phyloP scores from a whole-genome alignment of 2,888 invertebrate genomes.

The Rugalucina vietnamica region DNA sequence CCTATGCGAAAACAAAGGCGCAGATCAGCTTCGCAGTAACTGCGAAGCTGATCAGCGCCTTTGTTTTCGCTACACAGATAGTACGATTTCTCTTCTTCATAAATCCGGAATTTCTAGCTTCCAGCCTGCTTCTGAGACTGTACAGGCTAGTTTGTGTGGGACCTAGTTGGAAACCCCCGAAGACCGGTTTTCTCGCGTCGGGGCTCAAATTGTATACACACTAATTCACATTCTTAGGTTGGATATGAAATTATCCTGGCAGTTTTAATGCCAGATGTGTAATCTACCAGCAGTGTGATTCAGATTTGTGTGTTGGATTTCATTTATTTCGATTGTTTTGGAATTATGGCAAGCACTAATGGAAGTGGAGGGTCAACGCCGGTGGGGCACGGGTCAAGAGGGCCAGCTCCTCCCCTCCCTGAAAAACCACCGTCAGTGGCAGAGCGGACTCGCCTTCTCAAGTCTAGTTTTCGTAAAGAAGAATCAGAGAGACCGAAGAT shows the following conservation, averaged over 20 bases:
- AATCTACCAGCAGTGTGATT: not conserved
- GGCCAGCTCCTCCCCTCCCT: constrained; percentile 77
- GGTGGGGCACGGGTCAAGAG: constrained; percentile 34
- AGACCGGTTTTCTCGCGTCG: no score
- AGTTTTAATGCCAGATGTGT: constrained; percentile 11
- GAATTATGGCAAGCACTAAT: not conserved
- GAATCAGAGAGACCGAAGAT: constrained; percentile 71
- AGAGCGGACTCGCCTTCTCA: constrained; percentile 74
- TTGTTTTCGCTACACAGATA: no score
- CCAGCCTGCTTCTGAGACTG: no score
- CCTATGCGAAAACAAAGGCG: no score
- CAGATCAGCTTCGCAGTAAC: no score
- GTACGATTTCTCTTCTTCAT: no score
- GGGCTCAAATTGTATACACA: no score
- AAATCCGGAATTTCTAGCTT: no score
- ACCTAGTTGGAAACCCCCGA: no score
- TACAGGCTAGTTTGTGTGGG: no score
- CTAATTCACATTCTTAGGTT: constrained; percentile 9
- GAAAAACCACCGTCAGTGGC: constrained; percentile 80
- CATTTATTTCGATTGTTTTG: not conserved
- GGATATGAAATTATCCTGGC: not conserved
- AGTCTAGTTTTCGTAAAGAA: constrained; percentile 77
- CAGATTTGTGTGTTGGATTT: not conserved
- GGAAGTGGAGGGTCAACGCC: not conserved
- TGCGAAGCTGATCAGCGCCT: no score